Conservation (phyloP, 2,113 vertebrate species). For the Siniperca knerii region DNA sequence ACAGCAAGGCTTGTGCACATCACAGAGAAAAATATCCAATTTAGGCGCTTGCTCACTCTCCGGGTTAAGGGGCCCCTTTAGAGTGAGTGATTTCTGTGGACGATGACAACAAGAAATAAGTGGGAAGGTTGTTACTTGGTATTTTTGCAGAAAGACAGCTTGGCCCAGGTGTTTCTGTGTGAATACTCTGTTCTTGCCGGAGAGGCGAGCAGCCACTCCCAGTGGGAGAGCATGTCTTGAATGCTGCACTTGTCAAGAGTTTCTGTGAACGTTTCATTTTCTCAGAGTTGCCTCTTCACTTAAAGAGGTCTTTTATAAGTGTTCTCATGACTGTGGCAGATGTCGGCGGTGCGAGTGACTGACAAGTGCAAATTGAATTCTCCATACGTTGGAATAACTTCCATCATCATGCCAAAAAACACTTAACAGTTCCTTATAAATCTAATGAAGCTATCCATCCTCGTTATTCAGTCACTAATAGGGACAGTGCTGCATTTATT, state of each 20-base stretch:
- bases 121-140: neutral
- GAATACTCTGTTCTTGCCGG: slow-evolving; percentile 9
- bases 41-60: slow-evolving; percentile 9
- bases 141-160: slow-evolving; percentile 6
- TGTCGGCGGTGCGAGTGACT: slow-evolving; percentile 19
- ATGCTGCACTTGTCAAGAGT: neutral
- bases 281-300: slow-evolving; percentile 37
- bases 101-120: slow-evolving; percentile 10
- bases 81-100: slow-evolving; percentile 29
- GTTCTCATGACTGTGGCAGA: slow-evolving; percentile 14
- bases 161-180: slow-evolving; percentile 46
- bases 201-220: slow-evolving; percentile 21
- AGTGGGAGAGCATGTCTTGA: neutral
- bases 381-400: slow-evolving; percentile 5
- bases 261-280: slow-evolving; percentile 33
- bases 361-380: slow-evolving; percentile 60
- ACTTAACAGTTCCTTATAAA: neutral
- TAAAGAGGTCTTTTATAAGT: slow-evolving; percentile 16
- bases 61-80: neutral
- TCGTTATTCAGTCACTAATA: neutral
- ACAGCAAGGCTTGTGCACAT: slow-evolving; percentile 46
- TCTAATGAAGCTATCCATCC: neutral
- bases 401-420: slow-evolving; percentile 1
- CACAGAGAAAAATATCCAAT: slow-evolving; percentile 33
- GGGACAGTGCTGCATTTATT: neutral